These are phyloP conservation scores for Cygnus atratus DNA, from an alignment of 2,113 vertebrate species.

Conservation along the genomic window DNA sequence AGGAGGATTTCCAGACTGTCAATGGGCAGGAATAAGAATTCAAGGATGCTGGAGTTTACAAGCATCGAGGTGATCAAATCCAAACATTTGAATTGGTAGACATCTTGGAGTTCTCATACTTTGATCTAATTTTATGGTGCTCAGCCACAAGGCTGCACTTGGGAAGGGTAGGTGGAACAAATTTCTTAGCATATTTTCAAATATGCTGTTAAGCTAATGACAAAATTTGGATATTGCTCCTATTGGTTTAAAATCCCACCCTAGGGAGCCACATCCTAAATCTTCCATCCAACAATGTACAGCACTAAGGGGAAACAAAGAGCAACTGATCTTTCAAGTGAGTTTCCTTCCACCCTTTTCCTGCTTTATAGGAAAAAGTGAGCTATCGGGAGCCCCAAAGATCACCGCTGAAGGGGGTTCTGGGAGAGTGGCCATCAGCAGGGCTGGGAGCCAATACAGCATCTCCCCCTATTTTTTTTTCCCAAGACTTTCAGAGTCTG, in stretches of 20 bases:
- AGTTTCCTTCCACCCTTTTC: not conserved
- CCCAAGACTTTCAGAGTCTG: not conserved
- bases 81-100: not conserved
- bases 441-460: not conserved
- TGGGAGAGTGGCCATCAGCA: not conserved
- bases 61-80: not conserved
- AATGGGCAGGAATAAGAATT: not conserved
- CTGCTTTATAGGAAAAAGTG: not conserved
- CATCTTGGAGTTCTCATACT: not conserved
- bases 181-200: not conserved
- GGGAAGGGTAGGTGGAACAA: not conserved
- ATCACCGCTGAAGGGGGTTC: not conserved
- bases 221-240: not conserved
- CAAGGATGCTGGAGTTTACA: not conserved
- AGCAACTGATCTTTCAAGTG: not conserved
- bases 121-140: not conserved
- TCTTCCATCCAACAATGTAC: not conserved
- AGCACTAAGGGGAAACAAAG: not conserved
- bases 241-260: not conserved
- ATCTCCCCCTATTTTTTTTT: not conserved
- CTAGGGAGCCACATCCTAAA: not conserved
- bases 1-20: not conserved
- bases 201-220: not conserved
- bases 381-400: not conserved
- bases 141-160: not conserved